phyloP scores from a whole-genome alignment of 2,888 invertebrate species.

The Microchrysa polita region DNA sequence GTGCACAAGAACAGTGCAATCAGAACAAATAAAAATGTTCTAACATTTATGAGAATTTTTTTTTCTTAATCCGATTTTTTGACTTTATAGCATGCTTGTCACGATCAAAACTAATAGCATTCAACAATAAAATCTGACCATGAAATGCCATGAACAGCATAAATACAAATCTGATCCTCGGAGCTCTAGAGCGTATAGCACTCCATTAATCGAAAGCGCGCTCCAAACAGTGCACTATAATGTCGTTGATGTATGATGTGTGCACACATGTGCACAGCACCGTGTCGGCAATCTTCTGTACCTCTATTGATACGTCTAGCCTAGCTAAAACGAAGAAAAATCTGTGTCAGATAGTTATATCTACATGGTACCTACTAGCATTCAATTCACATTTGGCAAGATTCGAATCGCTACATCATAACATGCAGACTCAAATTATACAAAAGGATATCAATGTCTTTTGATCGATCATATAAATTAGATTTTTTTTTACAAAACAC shows the following conservation, averaged over 20 bases:
- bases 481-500: slow-evolving; percentile 26
- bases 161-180: slow-evolving; percentile 16
- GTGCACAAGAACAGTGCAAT: not conserved
- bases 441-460: slow-evolving; percentile 38
- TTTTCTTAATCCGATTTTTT: not conserved
- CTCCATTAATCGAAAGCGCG: slow-evolving; percentile 15
- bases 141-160: slow-evolving; percentile 29
- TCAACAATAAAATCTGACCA: slow-evolving; percentile 44
- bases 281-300: slow-evolving; percentile 17
- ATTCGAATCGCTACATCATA: slow-evolving; percentile 3
- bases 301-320: too few species aligned
- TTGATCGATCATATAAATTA: slow-evolving; percentile 40
- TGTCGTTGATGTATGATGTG: too few species aligned
- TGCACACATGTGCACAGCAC: not conserved
- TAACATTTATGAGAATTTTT: slow-evolving; percentile 8
- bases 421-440: not conserved
- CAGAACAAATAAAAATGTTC: not conserved
- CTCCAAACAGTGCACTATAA: slow-evolving; percentile 9
- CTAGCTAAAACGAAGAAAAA: too few species aligned
- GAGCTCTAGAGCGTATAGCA: too few species aligned
- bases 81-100: slow-evolving; percentile 31
- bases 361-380: not conserved
- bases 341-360: not conserved
- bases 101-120: slow-evolving; percentile 36
- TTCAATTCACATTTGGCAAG: slow-evolving; percentile 2